These are phyloP conservation scores for Cylindroiulus punctatus DNA, from an alignment of 2,888 invertebrate genomes.

Conservation along the genomic window DNA sequence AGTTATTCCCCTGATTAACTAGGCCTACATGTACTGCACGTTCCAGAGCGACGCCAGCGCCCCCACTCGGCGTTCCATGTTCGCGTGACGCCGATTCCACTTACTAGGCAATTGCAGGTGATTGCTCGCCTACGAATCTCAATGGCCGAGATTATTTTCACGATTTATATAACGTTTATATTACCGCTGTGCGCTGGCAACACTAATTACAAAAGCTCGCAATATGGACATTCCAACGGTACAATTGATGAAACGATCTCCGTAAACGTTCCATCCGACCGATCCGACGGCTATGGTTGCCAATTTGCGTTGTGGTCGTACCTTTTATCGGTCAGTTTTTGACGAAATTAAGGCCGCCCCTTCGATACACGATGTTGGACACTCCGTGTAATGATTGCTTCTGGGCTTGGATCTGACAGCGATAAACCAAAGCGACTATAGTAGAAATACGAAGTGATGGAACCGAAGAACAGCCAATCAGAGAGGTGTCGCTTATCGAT, in stretches of 20 bases:
- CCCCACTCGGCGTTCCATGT: not conserved
- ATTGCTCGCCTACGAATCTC: not conserved
- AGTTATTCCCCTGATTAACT: too few relatives aligned
- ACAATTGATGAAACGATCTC: not conserved
- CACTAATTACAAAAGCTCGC: constrained; percentile 40
- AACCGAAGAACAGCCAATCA: too few relatives aligned
- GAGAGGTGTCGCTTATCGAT: too few relatives aligned
- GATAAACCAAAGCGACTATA: too few relatives aligned
- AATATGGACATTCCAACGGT: not conserved
- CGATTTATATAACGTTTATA: not conserved
- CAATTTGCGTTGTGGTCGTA: constrained; percentile 20
- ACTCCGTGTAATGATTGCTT: not conserved
- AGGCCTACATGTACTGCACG: too few relatives aligned
- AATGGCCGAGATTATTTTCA: not conserved
- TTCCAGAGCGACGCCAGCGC: not conserved
- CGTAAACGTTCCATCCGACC: not conserved
- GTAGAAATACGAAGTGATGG: too few relatives aligned
- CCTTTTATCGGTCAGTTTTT: not conserved
- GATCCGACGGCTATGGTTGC: not conserved
- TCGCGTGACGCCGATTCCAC: not conserved
- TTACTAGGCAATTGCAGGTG: constrained; percentile 14
- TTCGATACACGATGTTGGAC: not conserved
- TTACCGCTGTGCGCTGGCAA: not conserved
- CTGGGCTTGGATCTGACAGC: not conserved
- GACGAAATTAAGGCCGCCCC: not conserved